A percentile compares a stretch with the other conserved stretches of the same genome.
phyloP scores from a whole-genome alignment of 2,113 vertebrate genomes.

The Rhipidura dahli region DNA sequence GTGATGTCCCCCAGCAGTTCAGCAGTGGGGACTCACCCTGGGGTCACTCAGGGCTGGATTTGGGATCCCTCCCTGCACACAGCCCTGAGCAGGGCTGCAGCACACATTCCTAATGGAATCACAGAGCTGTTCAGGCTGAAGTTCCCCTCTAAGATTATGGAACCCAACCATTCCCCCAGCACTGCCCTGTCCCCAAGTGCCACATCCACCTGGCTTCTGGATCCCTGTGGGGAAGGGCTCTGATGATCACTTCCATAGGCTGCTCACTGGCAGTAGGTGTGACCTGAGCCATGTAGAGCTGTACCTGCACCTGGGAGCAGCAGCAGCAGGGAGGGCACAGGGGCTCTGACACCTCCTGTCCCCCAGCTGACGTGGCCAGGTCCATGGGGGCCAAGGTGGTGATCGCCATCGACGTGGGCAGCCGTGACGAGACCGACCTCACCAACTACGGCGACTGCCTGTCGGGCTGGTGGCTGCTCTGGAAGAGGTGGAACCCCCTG shows the following conservation, averaged over 20 bases:
- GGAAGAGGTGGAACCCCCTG: constrained; percentile 91
- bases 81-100: not conserved
- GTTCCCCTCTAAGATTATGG: not conserved
- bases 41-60: accelerated
- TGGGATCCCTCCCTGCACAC: not conserved
- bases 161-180: not conserved
- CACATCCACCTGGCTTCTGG: not conserved
- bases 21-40: not conserved
- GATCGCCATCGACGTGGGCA: constrained; percentile 90
- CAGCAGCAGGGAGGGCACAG: not conserved
- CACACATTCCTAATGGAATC: accelerated
- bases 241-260: not conserved
- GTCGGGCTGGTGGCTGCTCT: constrained; percentile 94
- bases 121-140: not conserved
- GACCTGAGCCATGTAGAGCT: accelerated
- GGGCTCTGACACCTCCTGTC: not conserved
- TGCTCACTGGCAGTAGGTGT: too few relatives aligned
- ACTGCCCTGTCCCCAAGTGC: not conserved
- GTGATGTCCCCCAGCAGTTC: not conserved
- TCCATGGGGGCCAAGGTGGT: constrained; percentile 93
- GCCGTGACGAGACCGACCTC: constrained; percentile 86
- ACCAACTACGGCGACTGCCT: constrained; percentile 91
- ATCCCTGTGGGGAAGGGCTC: not conserved
- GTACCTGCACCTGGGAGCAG: not conserved
- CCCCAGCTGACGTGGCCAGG: constrained; percentile 85